Evolutionary conservation across 2,113 vertebrate genomes (phyloP), one percentile per base, ranked within the genome.

Genomic region (Sapayoa aenigma): DNA sequence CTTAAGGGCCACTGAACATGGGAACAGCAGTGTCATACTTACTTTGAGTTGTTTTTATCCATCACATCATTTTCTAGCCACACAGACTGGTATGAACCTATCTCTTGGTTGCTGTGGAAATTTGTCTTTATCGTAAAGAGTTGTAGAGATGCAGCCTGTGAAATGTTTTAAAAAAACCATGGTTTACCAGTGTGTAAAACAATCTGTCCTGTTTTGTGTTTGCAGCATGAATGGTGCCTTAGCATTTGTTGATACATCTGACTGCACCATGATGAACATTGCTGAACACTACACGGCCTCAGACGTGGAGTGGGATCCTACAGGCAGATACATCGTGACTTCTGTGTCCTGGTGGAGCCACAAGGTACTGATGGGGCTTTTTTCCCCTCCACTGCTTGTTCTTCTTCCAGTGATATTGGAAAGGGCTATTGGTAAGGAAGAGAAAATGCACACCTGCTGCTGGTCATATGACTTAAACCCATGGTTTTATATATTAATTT

Each of bases 291-390:
- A 99, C 96, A 99, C 99, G 96, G 99, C 99, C 46, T 99, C 99
- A 0, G 99, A 99, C 1, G 99, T 99, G 21, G 99, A 99, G 75
- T 99, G 99, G 99, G 99, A 99, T 88, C 99, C 99, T 4, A 99
- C 99, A 0, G 99, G 99, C 47, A 98, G 99, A 95, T 99, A 98
- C 4, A 97, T 99, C 3, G 98, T 99, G 84, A 99, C 99, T 47
- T 99, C 99, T 1, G 99, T 99, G 78, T 99, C 99, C 37, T 99
- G 99, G 99, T 99, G 99, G 99, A 99, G 99, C 96, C 99, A 99
- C 96, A 99, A 99, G 99, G 99, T 98, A 94, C 14, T 47, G 5
- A 11, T 41, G 49, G n/a, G n/a, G n/a, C 28, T 33, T 21, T 30
- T 11, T 13, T 28, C 42, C 31, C 20, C 28, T 6, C 25, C 8